Evolutionary conservation across 2,797 vertebrate species (phyloP), one percentile per base, ranked within the genome.

Genomic region (Cynopterus sphinx): DNA sequence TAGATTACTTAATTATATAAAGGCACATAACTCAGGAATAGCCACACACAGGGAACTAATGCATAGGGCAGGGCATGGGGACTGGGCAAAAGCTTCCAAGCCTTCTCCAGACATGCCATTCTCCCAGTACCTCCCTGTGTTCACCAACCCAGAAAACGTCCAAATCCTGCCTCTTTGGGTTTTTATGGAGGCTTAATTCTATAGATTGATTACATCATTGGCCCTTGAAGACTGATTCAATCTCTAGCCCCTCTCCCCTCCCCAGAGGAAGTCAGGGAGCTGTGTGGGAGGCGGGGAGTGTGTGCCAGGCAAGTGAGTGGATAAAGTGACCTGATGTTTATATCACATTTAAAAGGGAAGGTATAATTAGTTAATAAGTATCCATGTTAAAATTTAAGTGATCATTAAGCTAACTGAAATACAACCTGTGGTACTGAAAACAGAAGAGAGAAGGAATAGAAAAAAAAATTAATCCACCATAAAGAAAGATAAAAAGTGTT

Each of bases 261-360:
- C 71, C 16, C 43, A 51, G 17, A 51, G 73, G 36, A 33, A 31
- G 46, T 22, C 31, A 11, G 28, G 26, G 17, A 31, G 3, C 73
- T 13, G 46, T 9, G 2, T 2, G 7, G 19, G 9, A 12, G 15
- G 10, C 5, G 19, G 46, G 3, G n/a, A 59, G 3, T 6, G 1
- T 9, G 22, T 55, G 31, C 21, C 1, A 13, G 1, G 9, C 11
- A 55, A 51, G 26, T 31, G 8, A 53, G 12, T 10, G 22, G 33
- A 31, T 0, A 15, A 46, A 87, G 49, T 2, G 33, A 41, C 21
- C 3, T 16, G 4, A 46, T n/a, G 17, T 15, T 22, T 73, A 11
- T 2, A 17, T 15, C 36, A 26, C 59, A 31, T 10, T 43, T 83
- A 31, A 68, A 55, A 24, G 16, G 57, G 51, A 71, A 43, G 26